phyloP scores from a whole-genome alignment of 2,113 vertebrate species.

The Artemisiospiza belli region DNA sequence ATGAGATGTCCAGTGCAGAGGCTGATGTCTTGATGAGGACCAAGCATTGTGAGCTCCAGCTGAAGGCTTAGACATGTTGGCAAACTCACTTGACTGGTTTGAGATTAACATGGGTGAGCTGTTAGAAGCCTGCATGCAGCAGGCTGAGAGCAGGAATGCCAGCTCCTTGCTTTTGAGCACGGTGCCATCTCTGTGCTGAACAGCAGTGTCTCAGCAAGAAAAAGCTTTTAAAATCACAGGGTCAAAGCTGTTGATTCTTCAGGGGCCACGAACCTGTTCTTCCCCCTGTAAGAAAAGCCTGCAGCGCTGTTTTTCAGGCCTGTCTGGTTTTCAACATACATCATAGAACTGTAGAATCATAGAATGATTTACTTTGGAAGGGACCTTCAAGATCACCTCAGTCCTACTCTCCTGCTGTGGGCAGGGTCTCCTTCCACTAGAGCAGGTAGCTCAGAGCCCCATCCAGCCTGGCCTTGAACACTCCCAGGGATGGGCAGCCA shows the following conservation, averaged over 20 bases:
- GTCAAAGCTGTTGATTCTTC: background rate
- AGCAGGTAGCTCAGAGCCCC: background rate
- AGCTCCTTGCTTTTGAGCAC: background rate
- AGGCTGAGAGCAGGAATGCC: background rate
- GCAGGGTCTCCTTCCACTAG: background rate
- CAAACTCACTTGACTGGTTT: background rate
- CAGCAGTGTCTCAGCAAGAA: background rate
- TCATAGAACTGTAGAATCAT: fast-evolving
- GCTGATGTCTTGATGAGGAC: background rate
- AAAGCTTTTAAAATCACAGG: background rate
- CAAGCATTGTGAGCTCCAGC: background rate
- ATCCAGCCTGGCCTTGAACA: background rate
- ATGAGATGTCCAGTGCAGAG: background rate
- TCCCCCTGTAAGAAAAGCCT: background rate
- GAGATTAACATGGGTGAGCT: background rate
- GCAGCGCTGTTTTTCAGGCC: background rate
- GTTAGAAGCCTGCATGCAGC: background rate
- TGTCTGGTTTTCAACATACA: background rate
- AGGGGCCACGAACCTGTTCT: background rate
- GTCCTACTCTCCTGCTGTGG: background rate
- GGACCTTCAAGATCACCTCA: background rate
- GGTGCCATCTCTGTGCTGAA: background rate
- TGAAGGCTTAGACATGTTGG: background rate
- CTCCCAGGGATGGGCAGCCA: background rate
- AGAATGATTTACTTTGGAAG: background rate